A percentile compares a stretch with the other conserved stretches of the same genome.
phyloP scores from a whole-genome alignment of 64 coral and sea anemone species.

The Platygyra sinensis region DNA sequence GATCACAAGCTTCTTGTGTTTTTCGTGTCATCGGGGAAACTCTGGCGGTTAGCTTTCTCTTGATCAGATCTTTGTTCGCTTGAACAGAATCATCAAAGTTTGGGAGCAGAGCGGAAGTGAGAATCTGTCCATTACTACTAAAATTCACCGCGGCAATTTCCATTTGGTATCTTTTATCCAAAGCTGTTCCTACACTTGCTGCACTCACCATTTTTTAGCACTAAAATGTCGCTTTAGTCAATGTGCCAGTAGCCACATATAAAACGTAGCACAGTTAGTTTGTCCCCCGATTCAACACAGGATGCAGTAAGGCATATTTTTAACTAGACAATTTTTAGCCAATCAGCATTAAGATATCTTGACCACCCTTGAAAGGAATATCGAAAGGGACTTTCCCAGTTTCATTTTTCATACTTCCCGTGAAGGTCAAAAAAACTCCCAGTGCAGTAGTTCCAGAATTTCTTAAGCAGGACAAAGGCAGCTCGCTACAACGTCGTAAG shows the following conservation, averaged over 20 bases:
- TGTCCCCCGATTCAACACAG: background rate
- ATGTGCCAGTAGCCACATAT: background rate
- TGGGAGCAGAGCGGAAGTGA: slow-evolving; percentile 21
- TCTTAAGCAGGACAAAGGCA: background rate
- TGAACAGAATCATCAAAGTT: slow-evolving; percentile 12
- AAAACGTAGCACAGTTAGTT: background rate
- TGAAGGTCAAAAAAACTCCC: background rate
- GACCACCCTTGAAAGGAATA: background rate
- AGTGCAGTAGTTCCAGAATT: background rate
- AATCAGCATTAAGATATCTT: slow-evolving; percentile 24
- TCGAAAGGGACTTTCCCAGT: slow-evolving; percentile 52
- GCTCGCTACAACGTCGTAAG: background rate
- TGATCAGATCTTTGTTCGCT: slow-evolving; percentile 34
- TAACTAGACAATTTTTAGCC: slow-evolving; percentile 2
- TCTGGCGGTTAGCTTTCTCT: slow-evolving; percentile 49
- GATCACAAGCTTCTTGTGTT: background rate
- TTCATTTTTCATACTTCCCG: background rate
- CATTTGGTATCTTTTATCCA: slow-evolving; percentile 3
- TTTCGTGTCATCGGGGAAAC: slow-evolving; percentile 63
- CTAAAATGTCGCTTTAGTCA: background rate
- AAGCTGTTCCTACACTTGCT: background rate
- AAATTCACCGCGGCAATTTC: background rate
- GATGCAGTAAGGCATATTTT: slow-evolving; percentile 53
- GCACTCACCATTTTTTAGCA: background rate
- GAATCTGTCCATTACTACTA: background rate